phyloP scores from a whole-genome alignment of 1,140 invertebrate species.

The Coelopa frigida region DNA sequence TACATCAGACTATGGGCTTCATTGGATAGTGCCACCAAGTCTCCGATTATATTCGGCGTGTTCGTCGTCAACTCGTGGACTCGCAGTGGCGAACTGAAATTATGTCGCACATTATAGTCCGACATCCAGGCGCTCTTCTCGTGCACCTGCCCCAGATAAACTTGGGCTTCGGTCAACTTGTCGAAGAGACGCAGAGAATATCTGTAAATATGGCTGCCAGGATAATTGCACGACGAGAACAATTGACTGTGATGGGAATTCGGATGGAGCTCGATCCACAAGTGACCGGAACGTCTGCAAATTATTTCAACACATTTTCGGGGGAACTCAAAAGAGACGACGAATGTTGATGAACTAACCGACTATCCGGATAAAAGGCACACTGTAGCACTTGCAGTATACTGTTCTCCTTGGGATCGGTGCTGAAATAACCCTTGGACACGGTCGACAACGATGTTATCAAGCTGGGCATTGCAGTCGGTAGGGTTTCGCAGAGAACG shows the following conservation, averaged over 20 bases:
- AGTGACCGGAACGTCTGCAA: slow-evolving; percentile 29
- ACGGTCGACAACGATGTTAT: slow-evolving; percentile 55
- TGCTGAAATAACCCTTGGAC: slow-evolving; percentile 56
- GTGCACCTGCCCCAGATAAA: slow-evolving; percentile 42
- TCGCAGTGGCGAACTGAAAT: slow-evolving; percentile 64
- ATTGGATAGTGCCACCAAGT: slow-evolving; percentile 53
- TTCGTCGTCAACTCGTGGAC: slow-evolving; percentile 62
- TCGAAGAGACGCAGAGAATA: slow-evolving; percentile 51
- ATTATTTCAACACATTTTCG: background rate
- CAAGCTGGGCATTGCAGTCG: slow-evolving; percentile 70
- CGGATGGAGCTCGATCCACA: slow-evolving; percentile 37
- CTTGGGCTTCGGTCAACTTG: slow-evolving; percentile 47
- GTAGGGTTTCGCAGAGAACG: slow-evolving; percentile 85
- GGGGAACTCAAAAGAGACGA: background rate
- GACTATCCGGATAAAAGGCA: slow-evolving; percentile 42
- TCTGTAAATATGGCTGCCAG: slow-evolving; percentile 54
- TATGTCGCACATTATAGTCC: slow-evolving; percentile 69
- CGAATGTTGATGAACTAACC: slow-evolving; percentile 8
- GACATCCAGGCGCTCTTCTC: slow-evolving; percentile 62
- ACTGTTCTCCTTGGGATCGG: slow-evolving; percentile 46
- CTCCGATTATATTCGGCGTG: slow-evolving; percentile 56
- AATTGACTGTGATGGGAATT: slow-evolving; percentile 35
- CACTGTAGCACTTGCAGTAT: slow-evolving; percentile 54
- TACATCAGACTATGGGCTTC: slow-evolving; percentile 57
- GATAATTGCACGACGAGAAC: slow-evolving; percentile 44